Base-by-base conservation (phyloP, 2,113 vertebrate genomes). In the Apistogramma diplotaenia region DNA sequence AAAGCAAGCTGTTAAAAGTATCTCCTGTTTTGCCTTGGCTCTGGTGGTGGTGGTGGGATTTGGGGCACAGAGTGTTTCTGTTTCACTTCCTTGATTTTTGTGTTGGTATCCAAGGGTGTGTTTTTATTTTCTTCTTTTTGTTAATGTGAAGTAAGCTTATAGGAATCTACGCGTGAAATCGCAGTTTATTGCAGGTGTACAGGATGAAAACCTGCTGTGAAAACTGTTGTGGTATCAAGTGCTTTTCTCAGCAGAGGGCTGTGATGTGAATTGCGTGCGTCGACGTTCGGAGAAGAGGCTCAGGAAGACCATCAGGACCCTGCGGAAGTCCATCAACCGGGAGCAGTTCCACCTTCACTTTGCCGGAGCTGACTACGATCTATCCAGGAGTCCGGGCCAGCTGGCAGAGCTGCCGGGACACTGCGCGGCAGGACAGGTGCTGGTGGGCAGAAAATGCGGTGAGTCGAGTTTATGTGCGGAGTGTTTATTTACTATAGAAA, bases 331-430 rank as follows among this genome's bases (percentile, higher is more conserved):
- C 4, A 97, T 97, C 91, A 96, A 95, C 94, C 95, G 96, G 86
- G 97, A 98, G 58, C 97, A 98, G 91, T 97, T 99, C 82, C 96
- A 97, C 60, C 75, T 99, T n/a, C 97, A 96, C 2, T 87, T 99
- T 23, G 95, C 96, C 0, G 97, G 97, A 21, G 54, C 90, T 0
- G 96, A 97, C 81, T 96, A 97, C 0, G 96, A 98, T 71, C 90
- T 97, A 40, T 93, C 95, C 78, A 96, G 94, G 55, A 97, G 93
- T 89, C 77, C 90, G 16, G 85, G 85, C 19, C 94, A 93, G 84
- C 85, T 92, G 0, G 78, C 93, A 0, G 96, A 96, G 43, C 76
- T 78, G 0, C 95, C 85, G 23, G 97, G 96, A 33, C 85, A 94
- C 76, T 99, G 98, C 37, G 90, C 86, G 21, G 91, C 85, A 6